These are phyloP conservation scores for Indri indri DNA, from an alignment of 2,113 vertebrate species.

Conservation along the genomic window DNA sequence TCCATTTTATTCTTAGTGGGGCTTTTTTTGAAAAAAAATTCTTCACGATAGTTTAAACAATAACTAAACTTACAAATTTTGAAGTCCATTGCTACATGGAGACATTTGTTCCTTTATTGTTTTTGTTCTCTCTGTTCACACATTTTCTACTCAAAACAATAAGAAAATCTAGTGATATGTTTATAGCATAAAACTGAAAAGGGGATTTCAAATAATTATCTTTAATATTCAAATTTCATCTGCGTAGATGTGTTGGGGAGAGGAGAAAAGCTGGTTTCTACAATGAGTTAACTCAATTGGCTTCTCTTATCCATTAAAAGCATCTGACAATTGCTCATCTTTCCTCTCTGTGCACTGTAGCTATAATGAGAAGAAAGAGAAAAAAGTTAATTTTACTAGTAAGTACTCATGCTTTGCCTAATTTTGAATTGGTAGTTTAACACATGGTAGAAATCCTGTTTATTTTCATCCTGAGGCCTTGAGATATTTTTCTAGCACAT, in stretches of 20 bases:
- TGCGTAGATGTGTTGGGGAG: no score
- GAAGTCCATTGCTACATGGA: background rate
- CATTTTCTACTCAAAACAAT: background rate
- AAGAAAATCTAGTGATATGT: background rate
- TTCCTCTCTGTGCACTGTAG: slow-evolving; percentile 41
- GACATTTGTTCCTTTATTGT: background rate
- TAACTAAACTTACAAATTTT: background rate
- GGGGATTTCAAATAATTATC: background rate
- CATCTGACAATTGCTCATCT: background rate
- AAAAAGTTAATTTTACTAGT: slow-evolving; percentile 41
- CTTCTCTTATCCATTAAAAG: slow-evolving; percentile 11
- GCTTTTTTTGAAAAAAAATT: background rate
- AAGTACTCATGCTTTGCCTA: slow-evolving; percentile 38
- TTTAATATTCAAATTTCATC: background rate
- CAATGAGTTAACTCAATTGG: background rate
- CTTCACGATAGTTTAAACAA: background rate
- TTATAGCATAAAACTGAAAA: slow-evolving; percentile 8
- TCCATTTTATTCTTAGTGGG: background rate
- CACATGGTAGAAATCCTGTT: slow-evolving; percentile 65
- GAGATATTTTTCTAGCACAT: slow-evolving; percentile 59
- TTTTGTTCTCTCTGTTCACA: background rate
- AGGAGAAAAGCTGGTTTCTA: background rate
- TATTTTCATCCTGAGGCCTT: slow-evolving; percentile 55
- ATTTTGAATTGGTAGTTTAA: slow-evolving; percentile 49
- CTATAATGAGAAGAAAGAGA: slow-evolving; percentile 7